phyloP scores from a whole-genome alignment of 2,888 invertebrate genomes.

The Cephus pulcher region DNA sequence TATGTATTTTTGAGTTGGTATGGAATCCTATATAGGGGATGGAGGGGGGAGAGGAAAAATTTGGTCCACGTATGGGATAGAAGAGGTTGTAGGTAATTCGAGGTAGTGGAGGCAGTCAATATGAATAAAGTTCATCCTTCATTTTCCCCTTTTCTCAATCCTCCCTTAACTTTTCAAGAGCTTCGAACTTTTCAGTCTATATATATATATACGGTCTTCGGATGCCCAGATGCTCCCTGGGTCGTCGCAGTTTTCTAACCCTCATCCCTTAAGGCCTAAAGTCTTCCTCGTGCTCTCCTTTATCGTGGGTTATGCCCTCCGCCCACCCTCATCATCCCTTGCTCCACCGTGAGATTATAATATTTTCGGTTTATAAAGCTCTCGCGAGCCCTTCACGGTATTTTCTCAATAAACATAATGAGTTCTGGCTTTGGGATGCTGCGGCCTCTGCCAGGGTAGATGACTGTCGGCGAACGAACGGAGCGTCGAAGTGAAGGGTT shows the following conservation, averaged over 20 bases:
- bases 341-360: slow-evolving; percentile 13
- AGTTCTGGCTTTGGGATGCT: slow-evolving; percentile 10
- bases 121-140: slow-evolving; percentile 22
- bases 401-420: slow-evolving; percentile 24
- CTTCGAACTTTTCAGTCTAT: slow-evolving; percentile 15
- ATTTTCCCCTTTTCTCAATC: slow-evolving; percentile 8
- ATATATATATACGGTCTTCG: slow-evolving; percentile 1
- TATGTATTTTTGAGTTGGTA: too few relatives aligned
- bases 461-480: neutral
- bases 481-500: neutral
- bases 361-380: slow-evolving; percentile 22
- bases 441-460: neutral
- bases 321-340: slow-evolving; percentile 1
- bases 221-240: slow-evolving; percentile 19
- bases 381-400: slow-evolving; percentile 15
- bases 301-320: neutral
- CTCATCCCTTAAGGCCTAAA: neutral
- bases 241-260: slow-evolving; percentile 9
- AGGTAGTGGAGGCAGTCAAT: slow-evolving; percentile 8
- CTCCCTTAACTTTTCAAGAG: slow-evolving; percentile 19
- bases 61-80: too few relatives aligned
- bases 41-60: neutral
- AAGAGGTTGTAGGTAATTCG: neutral
- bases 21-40: neutral
- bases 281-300: neutral